phyloP scores from a whole-genome alignment of 2,797 vertebrate species.

The Sphenodon punctatus region DNA sequence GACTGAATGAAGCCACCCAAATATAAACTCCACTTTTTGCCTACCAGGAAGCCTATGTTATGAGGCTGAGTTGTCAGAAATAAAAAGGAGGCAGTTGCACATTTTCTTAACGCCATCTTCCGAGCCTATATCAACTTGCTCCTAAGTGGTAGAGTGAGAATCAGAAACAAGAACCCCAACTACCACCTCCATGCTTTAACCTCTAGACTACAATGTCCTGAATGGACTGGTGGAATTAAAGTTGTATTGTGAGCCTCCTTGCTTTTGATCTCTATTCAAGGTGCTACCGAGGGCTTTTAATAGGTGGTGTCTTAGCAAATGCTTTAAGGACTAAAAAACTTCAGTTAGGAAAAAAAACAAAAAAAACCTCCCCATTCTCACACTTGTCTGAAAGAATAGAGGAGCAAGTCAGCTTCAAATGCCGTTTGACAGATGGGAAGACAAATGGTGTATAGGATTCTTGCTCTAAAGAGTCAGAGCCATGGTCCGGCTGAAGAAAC shows the following conservation, averaged over 20 bases:
- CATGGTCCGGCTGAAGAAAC: constrained; percentile 63
- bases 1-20: neutral
- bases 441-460: constrained; percentile 70
- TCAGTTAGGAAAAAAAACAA: constrained; percentile 30
- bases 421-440: constrained; percentile 70
- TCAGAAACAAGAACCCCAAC: too few relatives aligned
- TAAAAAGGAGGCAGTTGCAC: too few relatives aligned
- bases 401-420: constrained; percentile 66
- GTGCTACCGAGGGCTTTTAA: constrained; percentile 67
- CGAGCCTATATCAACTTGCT: too few relatives aligned
- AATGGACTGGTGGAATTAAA: constrained; percentile 50
- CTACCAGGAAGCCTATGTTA: too few relatives aligned
- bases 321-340: constrained; percentile 52
- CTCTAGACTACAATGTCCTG: constrained; percentile 14
- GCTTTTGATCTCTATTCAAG: constrained; percentile 73
- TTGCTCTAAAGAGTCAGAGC: constrained; percentile 69
- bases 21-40: neutral
- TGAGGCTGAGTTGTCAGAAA: too few relatives aligned
- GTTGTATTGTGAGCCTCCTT: constrained; percentile 48
- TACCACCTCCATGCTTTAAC: neutral
- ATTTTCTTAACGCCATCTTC: too few relatives aligned
- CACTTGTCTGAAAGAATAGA: constrained; percentile 73
- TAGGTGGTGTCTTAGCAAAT: constrained; percentile 47
- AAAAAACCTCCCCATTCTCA: constrained; percentile 67
- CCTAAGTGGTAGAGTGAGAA: neutral